Percentiles rank a stretch among this genome's conserved stretches.
Conservation (phyloP, 2,888 invertebrate genomes). For the Nebria salina region DNA sequence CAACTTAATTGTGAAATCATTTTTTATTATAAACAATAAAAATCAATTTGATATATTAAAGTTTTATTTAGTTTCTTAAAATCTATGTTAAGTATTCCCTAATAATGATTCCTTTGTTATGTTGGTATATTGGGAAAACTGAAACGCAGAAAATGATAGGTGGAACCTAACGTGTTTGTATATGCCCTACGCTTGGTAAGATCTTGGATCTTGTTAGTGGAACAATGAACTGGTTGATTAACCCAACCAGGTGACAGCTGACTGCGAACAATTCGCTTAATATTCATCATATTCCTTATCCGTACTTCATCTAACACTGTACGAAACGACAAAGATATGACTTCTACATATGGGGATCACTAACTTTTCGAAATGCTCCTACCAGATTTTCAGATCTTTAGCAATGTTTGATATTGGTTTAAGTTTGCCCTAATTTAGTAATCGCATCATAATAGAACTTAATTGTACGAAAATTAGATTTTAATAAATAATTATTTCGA, state of each 20-base stretch:
- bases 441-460: not conserved
- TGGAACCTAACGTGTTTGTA: not conserved
- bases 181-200: not conserved
- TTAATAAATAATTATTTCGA: too few relatives aligned
- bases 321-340: not conserved
- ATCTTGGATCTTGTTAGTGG: conserved; percentile 37
- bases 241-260: conserved; percentile 46
- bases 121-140: too few relatives aligned
- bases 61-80: too few relatives aligned
- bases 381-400: not conserved
- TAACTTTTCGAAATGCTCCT: not conserved
- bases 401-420: not conserved
- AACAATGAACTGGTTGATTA: conserved; percentile 46
- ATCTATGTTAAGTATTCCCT: too few relatives aligned
- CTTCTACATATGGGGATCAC: not conserved
- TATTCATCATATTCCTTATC: conserved; percentile 45
- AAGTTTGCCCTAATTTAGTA: not conserved
- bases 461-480: too few relatives aligned
- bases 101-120: too few relatives aligned
- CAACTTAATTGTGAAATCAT: too few relatives aligned
- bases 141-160: not conserved
- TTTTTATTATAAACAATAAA: too few relatives aligned
- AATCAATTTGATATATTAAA: too few relatives aligned
- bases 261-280: conserved; percentile 46
- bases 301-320: conserved; percentile 27